Conservation (phyloP, 1,140 invertebrate species). For the Anagrus nilaparvatae region DNA sequence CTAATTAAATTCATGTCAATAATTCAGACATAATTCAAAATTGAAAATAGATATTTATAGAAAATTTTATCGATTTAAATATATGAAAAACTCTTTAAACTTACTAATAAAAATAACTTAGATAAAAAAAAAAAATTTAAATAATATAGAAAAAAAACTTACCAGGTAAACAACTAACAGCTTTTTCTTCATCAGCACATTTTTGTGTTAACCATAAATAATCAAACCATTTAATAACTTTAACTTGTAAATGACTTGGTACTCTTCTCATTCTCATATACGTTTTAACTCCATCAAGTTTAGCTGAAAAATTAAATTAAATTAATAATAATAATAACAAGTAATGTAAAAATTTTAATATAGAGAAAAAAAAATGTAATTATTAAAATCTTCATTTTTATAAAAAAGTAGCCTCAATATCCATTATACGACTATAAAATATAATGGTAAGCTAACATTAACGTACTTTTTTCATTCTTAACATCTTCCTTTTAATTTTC, state of each 20-base stretch:
- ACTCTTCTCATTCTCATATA: slow-evolving; percentile 96
- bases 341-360: neutral
- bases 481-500: too few species aligned
- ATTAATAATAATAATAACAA: slow-evolving; percentile 3
- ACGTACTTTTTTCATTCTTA: too few species aligned
- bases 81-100: neutral
- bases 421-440: too few species aligned
- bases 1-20: too few species aligned
- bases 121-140: neutral
- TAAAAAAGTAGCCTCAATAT: too few species aligned
- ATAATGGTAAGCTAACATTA: too few species aligned
- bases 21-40: too few species aligned
- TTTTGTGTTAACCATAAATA: slow-evolving; percentile 98
- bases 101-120: neutral
- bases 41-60: too few species aligned
- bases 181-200: slow-evolving; percentile 93
- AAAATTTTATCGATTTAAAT: neutral
- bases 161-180: slow-evolving; percentile 84
- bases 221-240: slow-evolving; percentile 99
- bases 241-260: slow-evolving; percentile 88
- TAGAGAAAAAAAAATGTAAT: too few species aligned
- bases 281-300: slow-evolving; percentile 95
- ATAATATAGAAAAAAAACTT: slow-evolving; percentile 15
- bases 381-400: too few species aligned
- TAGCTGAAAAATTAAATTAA: slow-evolving; percentile 68